Conservation (phyloP, 1,140 invertebrate genomes). For the Pseudoatta argentina region DNA sequence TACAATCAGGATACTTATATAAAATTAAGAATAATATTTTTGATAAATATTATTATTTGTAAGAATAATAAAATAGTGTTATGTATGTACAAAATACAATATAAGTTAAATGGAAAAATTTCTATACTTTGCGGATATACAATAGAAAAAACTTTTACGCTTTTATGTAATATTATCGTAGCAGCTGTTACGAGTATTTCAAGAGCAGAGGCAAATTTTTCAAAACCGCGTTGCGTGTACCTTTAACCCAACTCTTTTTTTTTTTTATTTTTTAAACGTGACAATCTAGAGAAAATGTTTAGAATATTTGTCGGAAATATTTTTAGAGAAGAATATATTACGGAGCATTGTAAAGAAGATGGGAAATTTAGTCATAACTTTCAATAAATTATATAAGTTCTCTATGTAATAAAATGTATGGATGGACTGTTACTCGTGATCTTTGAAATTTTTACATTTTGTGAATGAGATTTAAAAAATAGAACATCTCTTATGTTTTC, state of each 20-base stretch:
- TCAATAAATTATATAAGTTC: neutral
- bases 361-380: slow-evolving; percentile 3
- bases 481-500: neutral
- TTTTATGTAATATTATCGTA: slow-evolving; percentile 19
- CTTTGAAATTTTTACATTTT: neutral
- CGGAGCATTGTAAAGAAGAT: neutral
- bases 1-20: neutral
- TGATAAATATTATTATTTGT: neutral
- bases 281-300: slow-evolving; percentile 5
- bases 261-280: neutral
- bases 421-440: neutral
- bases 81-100: neutral
- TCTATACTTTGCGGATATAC: neutral
- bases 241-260: slow-evolving; percentile 10
- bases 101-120: neutral
- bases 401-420: no score
- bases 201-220: neutral
- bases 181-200: slow-evolving; percentile 6
- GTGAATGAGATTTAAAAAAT: neutral
- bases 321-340: neutral
- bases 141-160: neutral
- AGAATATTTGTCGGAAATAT: slow-evolving; percentile 12
- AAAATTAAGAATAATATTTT: neutral
- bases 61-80: slow-evolving; percentile 3
- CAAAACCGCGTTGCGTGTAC: neutral